Percentiles rank a stretch among this genome's conserved stretches.
Conservation (phyloP, 2,113 vertebrate species). For the Lycaon pictus region DNA sequence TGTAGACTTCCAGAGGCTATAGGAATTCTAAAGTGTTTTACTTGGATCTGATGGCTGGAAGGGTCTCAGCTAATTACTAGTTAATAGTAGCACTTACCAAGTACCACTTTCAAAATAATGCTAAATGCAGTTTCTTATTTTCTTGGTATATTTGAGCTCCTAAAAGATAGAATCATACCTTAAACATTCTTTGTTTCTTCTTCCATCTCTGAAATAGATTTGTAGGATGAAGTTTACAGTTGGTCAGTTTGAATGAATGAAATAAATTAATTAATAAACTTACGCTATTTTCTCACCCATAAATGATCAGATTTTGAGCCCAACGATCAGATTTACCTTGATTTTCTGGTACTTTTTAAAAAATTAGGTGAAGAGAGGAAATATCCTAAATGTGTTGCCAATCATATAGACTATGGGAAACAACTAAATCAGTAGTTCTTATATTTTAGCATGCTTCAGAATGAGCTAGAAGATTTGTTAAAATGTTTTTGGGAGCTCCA, state of each 20-base stretch:
- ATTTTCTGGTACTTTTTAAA: neutral
- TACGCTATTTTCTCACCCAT: neutral
- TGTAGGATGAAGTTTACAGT: neutral
- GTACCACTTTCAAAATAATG: neutral
- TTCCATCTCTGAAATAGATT: neutral
- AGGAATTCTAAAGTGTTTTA: neutral
- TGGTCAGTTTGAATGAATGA: conserved; percentile 7
- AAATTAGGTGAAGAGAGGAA: neutral
- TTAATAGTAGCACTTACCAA: neutral
- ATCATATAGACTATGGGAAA: neutral
- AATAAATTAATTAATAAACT: neutral
- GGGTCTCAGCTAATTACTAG: neutral
- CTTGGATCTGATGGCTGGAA: neutral
- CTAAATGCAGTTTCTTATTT: neutral
- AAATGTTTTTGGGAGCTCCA: neutral
- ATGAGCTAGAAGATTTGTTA: neutral
- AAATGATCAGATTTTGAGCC: neutral
- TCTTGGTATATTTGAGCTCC: neutral
- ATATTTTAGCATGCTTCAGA: neutral
- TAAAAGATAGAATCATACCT: neutral
- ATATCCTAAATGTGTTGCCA: neutral
- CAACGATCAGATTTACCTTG: neutral
- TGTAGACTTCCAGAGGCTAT: neutral
- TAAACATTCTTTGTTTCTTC: neutral
- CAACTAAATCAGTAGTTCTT: neutral